These are phyloP conservation scores for Camponotus fellah DNA, from an alignment of 2,888 invertebrate genomes.

Conservation along the genomic window DNA sequence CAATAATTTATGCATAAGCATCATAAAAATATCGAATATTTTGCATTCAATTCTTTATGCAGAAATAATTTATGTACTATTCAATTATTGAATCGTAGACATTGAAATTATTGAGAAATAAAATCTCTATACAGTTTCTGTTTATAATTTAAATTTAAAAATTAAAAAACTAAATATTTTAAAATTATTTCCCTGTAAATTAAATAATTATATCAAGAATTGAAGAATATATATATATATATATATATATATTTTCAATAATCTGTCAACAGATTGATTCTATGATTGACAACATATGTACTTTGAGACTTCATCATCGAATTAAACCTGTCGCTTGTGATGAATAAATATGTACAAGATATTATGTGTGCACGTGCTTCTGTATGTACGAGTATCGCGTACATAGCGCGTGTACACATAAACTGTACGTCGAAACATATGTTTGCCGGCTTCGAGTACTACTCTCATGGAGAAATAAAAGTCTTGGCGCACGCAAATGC, in stretches of 20 bases:
- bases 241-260: background rate
- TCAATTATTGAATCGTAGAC: background rate
- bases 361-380: background rate
- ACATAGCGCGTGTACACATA: constrained; percentile 45
- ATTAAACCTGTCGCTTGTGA: constrained; percentile 6
- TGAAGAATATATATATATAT: background rate
- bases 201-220: background rate
- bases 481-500: constrained; percentile 59
- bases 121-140: background rate
- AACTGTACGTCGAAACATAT: constrained; percentile 52
- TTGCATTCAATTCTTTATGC: background rate
- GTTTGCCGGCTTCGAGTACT: constrained; percentile 42
- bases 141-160: background rate
- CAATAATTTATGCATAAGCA: background rate
- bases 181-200: background rate
- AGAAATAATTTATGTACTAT: background rate
- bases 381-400: background rate
- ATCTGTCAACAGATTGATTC: background rate
- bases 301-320: background rate
- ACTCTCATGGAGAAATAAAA: constrained; percentile 60
- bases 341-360: background rate
- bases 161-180: background rate
- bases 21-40: background rate
- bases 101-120: background rate
- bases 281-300: background rate